phyloP scores from a whole-genome alignment of 2,888 invertebrate genomes.

The Nomada hirtipes region DNA sequence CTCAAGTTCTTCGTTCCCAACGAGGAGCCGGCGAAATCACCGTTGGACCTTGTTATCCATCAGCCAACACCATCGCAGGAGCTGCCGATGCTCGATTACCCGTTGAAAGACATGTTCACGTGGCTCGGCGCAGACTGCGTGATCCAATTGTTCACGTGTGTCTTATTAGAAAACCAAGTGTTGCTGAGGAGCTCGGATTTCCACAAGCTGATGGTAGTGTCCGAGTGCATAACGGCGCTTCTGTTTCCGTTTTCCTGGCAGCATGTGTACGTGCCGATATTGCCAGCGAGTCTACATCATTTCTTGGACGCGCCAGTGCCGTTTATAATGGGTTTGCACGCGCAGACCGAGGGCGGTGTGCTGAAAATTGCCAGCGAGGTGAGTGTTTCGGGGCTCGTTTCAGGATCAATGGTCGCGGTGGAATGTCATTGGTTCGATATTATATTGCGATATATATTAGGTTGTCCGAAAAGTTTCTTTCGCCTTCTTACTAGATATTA shows the following conservation, averaged over 20 bases:
- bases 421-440: too few species aligned
- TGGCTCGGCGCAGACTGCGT: constrained; percentile 96
- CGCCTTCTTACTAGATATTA: too few species aligned
- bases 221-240: constrained; percentile 95
- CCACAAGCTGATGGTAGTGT: constrained; percentile 97
- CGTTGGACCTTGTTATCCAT: constrained; percentile 88
- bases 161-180: constrained; percentile 98
- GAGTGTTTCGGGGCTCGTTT: constrained; percentile 44
- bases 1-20: constrained; percentile 85
- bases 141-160: constrained; percentile 96
- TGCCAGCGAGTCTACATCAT: constrained; percentile 97
- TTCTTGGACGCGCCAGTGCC: constrained; percentile 99
- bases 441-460: too few species aligned
- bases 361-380: constrained; percentile 85
- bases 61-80: constrained; percentile 92
- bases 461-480: too few species aligned
- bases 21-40: constrained; percentile 82
- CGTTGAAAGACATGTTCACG: constrained; percentile 94
- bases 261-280: constrained; percentile 99
- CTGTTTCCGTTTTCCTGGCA: constrained; percentile 99
- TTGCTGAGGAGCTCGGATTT: constrained; percentile 97
- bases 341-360: constrained; percentile 83
- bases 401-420: too few species aligned
- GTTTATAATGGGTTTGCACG: constrained; percentile 96
- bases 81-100: constrained; percentile 97